Conservation (phyloP, 2,113 vertebrate species). For the Cinclus cinclus region DNA sequence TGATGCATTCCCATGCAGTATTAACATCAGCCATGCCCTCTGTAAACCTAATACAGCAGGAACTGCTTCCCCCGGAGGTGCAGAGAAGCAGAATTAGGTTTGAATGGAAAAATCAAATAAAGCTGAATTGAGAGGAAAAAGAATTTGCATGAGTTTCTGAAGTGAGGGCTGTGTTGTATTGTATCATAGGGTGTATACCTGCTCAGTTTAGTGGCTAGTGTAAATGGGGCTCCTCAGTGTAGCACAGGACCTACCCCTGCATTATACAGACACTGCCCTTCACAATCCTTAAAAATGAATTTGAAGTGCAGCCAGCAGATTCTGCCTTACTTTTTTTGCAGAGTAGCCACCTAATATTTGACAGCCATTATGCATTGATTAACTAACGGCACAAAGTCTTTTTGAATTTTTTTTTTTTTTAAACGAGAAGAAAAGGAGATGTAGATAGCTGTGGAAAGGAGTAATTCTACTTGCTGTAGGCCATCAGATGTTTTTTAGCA, state of each 20-base stretch:
- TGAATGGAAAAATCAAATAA: slow-evolving; percentile 22
- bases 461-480: background rate
- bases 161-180: background rate
- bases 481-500: accelerated
- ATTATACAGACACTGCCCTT: background rate
- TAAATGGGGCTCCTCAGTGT: background rate
- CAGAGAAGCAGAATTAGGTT: background rate
- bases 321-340: background rate
- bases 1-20: background rate
- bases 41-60: background rate
- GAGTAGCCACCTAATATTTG: background rate
- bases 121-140: background rate
- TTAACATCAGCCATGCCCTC: background rate
- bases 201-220: background rate
- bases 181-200: background rate
- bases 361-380: background rate
- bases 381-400: background rate
- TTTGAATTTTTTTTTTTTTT: background rate
- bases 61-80: background rate
- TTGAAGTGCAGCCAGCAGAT: background rate
- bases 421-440: background rate
- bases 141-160: background rate
- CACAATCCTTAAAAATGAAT: background rate
- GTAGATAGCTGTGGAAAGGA: background rate
- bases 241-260: background rate